Percentiles rank a stretch among this genome's conserved stretches.
Evolutionary conservation across 1,140 invertebrate genomes (phyloP).

Genomic region (Megathymus violae): DNA sequence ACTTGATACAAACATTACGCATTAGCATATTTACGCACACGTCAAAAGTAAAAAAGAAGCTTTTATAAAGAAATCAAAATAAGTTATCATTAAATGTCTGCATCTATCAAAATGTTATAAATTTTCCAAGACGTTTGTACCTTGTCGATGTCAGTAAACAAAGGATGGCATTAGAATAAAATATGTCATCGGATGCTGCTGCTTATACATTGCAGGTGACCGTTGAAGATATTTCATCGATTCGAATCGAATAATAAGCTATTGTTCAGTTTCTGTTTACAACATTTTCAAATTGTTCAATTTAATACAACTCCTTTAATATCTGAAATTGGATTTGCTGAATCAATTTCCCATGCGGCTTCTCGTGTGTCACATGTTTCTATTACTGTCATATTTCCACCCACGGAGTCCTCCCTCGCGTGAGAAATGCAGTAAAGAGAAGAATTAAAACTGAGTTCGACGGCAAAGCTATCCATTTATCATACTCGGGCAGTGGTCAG

Average conservation of each 20-base stretch:
- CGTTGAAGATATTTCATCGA: not conserved
- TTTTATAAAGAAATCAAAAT: no score
- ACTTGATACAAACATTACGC: no score
- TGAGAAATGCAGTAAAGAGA: slow-evolving; percentile 51
- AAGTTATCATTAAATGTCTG: not conserved
- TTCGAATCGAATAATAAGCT: not conserved
- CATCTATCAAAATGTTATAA: slow-evolving; percentile 14
- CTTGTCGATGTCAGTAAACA: slow-evolving; percentile 12
- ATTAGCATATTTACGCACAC: not conserved
- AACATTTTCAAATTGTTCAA: not conserved
- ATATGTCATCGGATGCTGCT: slow-evolving; percentile 12
- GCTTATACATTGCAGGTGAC: slow-evolving; percentile 12
- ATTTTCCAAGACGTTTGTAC: slow-evolving; percentile 13
- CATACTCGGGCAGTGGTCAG: slow-evolving; percentile 56
- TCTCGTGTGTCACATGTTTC: slow-evolving; percentile 57
- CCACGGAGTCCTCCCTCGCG: slow-evolving; percentile 35
- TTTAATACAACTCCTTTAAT: not conserved
- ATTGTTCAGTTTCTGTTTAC: slow-evolving; percentile 22
- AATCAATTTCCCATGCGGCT: slow-evolving; percentile 44
- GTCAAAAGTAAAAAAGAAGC: not conserved
- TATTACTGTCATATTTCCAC: slow-evolving; percentile 68
- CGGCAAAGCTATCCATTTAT: slow-evolving; percentile 64
- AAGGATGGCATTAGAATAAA: slow-evolving; percentile 21
- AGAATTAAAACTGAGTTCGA: slow-evolving; percentile 53
- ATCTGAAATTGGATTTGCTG: slow-evolving; percentile 3